phyloP scores from a whole-genome alignment of 2,888 invertebrate species.

The Herminia tarsipennalis region DNA sequence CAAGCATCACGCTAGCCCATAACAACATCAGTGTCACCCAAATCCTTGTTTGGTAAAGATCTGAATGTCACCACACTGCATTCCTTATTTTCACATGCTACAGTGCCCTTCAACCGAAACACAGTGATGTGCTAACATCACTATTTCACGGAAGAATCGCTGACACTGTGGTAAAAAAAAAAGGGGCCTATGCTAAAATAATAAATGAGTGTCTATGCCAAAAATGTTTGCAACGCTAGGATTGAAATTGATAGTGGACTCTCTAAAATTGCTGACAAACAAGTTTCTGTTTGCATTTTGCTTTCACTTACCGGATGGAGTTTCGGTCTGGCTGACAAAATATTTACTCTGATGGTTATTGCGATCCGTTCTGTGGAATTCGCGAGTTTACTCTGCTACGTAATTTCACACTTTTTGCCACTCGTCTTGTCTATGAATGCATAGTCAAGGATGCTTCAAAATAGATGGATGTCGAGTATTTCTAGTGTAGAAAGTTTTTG shows the following conservation, averaged over 20 bases:
- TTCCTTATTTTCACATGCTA: no score
- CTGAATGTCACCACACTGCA: no score
- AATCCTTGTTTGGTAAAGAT: no score
- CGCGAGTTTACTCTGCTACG: slow-evolving; percentile 4
- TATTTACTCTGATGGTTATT: slow-evolving; percentile 14
- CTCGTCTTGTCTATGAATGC: neutral
- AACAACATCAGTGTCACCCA: no score
- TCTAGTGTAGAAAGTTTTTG: slow-evolving; percentile 2
- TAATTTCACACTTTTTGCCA: neutral
- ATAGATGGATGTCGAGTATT: neutral
- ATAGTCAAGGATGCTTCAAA: neutral
- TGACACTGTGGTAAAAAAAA: no score
- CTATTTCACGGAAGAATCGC: no score
- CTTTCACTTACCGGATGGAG: slow-evolving; percentile 16
- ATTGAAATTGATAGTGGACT: slow-evolving; percentile 4
- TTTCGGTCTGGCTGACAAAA: slow-evolving; percentile 9
- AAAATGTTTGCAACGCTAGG: neutral
- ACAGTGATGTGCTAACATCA: no score
- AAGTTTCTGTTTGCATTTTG: slow-evolving; percentile 11
- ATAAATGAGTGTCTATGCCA: no score
- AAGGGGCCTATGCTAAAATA: no score
- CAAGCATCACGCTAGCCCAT: no score
- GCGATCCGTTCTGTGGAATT: slow-evolving; percentile 10
- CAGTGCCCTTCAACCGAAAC: no score
- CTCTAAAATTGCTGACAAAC: slow-evolving; percentile 16